Conservation (phyloP, 2,797 vertebrate genomes). For the Rachycentron canadum region DNA sequence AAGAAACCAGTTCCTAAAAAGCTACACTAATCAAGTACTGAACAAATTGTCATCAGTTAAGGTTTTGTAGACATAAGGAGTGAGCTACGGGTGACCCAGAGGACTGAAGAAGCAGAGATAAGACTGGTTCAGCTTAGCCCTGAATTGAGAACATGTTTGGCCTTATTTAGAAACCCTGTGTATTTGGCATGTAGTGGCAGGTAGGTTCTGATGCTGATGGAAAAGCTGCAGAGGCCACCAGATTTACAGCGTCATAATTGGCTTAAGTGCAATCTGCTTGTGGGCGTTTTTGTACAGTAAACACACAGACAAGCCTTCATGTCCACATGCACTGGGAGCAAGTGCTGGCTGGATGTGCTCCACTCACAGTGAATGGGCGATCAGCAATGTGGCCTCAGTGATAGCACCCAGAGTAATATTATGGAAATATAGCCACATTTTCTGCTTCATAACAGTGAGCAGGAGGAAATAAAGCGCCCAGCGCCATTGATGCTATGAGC, state of each 20-base stretch:
- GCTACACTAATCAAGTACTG: background rate
- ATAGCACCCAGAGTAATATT: conserved; percentile 55
- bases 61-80: conserved; percentile 20
- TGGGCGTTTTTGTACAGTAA: conserved; percentile 67
- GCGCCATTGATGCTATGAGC: conserved; percentile 63
- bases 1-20: conserved; percentile 18
- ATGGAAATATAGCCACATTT: conserved; percentile 72
- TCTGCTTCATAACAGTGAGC: conserved; percentile 66
- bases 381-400: conserved; percentile 29
- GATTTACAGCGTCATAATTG: conserved; percentile 66
- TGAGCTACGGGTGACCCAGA: conserved; percentile 15
- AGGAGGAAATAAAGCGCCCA: conserved; percentile 58
- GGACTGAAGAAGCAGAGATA: background rate
- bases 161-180: conserved; percentile 8
- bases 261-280: conserved; percentile 66
- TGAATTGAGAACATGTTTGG: conserved; percentile 18
- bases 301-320: conserved; percentile 45
- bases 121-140: conserved; percentile 11
- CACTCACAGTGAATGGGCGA: conserved; percentile 39
- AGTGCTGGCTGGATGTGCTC: conserved; percentile 49
- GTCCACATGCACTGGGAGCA: conserved; percentile 48
- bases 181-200: conserved; percentile 45
- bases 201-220: conserved; percentile 27
- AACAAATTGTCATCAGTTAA: conserved; percentile 42
- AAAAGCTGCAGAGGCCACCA: conserved; percentile 38